Conservation (phyloP, 1,140 invertebrate genomes). For the Heterodera schachtii region DNA sequence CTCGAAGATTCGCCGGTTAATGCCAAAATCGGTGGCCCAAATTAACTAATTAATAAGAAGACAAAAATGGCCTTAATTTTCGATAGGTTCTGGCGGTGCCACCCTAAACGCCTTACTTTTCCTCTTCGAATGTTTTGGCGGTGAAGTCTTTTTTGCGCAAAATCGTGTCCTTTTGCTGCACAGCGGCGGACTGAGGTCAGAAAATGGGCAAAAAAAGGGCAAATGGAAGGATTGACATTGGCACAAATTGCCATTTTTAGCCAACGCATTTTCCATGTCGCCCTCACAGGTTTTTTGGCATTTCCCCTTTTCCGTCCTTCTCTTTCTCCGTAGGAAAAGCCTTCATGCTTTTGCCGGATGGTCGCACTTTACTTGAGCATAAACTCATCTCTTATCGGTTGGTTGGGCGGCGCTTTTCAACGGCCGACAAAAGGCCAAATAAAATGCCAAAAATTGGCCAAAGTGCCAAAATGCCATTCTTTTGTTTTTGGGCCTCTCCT, state of each 20-base stretch:
- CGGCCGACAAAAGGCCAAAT: too few species aligned
- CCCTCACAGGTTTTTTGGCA: conserved; percentile 8
- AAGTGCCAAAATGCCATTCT: background rate
- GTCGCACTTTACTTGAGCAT: conserved; percentile 18
- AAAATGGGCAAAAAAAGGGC: background rate
- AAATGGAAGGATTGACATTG: conserved; percentile 5
- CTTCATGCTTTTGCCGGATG: conserved; percentile 30
- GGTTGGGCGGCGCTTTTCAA: background rate
- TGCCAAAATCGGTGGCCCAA: conserved; percentile 12
- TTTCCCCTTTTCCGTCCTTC: background rate
- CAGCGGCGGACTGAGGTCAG: conserved; percentile 21
- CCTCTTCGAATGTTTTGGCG: conserved; percentile 9
- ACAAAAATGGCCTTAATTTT: background rate
- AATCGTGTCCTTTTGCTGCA: conserved; percentile 20
- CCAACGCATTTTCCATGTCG: conserved; percentile 25
- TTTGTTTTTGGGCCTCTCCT: conserved; percentile 11
- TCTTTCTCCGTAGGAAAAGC: conserved; percentile 9
- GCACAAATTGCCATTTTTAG: conserved; percentile 3
- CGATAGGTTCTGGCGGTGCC: conserved; percentile 26
- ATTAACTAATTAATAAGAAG: background rate
- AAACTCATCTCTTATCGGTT: conserved; percentile 23
- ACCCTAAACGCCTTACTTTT: conserved; percentile 16
- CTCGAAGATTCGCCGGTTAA: conserved; percentile 16
- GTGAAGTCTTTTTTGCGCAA: conserved; percentile 4
- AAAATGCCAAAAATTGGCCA: background rate